These are phyloP conservation scores for Rhorus exstirpatorius DNA, from an alignment of 2,888 invertebrate species.

Conservation along the genomic window DNA sequence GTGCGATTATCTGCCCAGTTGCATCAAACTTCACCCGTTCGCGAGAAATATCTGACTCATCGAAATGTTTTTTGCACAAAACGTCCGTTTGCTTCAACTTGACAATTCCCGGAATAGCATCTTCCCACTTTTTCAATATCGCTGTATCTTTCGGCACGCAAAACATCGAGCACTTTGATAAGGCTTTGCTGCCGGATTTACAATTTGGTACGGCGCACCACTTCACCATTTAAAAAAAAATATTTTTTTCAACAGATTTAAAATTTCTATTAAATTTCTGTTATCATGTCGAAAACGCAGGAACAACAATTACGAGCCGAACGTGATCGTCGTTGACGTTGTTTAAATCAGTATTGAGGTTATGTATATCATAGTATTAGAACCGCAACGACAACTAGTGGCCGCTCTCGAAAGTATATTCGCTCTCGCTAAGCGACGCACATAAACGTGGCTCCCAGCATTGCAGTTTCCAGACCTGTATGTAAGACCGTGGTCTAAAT, in stretches of 20 bases:
- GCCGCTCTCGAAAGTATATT: background rate
- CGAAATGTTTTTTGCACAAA: constrained; percentile 64
- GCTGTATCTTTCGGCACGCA: constrained; percentile 28
- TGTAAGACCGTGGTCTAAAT: too few relatives aligned
- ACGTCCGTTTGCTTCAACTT: constrained; percentile 40
- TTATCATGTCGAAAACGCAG: too few relatives aligned
- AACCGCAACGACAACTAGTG: too few relatives aligned
- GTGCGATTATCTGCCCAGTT: constrained; percentile 55
- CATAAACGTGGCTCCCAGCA: background rate
- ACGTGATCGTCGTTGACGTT: too few relatives aligned
- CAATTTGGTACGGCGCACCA: constrained; percentile 41
- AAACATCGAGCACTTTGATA: constrained; percentile 29
- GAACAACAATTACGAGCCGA: too few relatives aligned
- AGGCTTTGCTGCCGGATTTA: constrained; percentile 18
- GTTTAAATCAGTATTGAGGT: too few relatives aligned
- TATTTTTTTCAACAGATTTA: too few relatives aligned
- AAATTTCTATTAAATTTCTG: too few relatives aligned
- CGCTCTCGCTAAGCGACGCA: background rate
- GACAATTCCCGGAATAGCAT: constrained; percentile 50
- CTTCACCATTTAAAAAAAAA: too few relatives aligned
- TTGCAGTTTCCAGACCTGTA: too few relatives aligned
- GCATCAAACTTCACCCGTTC: constrained; percentile 57
- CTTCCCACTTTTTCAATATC: constrained; percentile 54
- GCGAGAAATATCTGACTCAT: constrained; percentile 53
- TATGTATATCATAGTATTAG: too few relatives aligned